These are phyloP conservation scores for Caerostris extrusa DNA, from an alignment of 1,140 invertebrate species.

Conservation along the genomic window DNA sequence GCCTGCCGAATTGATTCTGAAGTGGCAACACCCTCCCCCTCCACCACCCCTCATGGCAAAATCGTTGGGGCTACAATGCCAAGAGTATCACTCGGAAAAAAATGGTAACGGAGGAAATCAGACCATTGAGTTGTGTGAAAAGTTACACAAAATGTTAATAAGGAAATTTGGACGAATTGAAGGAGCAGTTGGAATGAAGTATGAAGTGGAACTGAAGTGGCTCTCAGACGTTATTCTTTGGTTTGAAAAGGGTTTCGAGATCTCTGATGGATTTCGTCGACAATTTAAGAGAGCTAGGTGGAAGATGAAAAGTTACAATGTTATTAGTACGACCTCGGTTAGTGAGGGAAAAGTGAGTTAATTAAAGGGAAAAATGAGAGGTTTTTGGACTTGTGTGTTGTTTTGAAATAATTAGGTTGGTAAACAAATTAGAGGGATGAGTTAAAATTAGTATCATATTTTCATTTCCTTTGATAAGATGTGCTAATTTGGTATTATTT, in stretches of 20 bases:
- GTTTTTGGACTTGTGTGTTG: not conserved
- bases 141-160: constrained; percentile 53
- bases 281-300: not conserved
- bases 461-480: too few relatives aligned
- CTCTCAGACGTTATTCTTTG: not conserved
- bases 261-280: not conserved
- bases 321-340: not conserved
- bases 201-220: constrained; percentile 22
- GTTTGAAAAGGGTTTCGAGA: not conserved
- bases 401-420: too few relatives aligned
- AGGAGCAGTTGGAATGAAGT: not conserved
- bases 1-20: constrained; percentile 63
- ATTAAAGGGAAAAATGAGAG: not conserved
- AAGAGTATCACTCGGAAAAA: constrained; percentile 14
- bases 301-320: not conserved
- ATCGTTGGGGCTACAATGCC: not conserved
- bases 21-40: constrained; percentile 13
- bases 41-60: not conserved
- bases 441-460: too few relatives aligned
- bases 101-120: not conserved
- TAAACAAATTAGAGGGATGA: too few relatives aligned
- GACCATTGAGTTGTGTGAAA: constrained; percentile 22
- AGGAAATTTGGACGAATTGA: constrained; percentile 45
- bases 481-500: too few relatives aligned
- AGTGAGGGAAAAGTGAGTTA: not conserved